Conservation (phyloP, 2,113 vertebrate genomes). For the Anoplopoma fimbria region DNA sequence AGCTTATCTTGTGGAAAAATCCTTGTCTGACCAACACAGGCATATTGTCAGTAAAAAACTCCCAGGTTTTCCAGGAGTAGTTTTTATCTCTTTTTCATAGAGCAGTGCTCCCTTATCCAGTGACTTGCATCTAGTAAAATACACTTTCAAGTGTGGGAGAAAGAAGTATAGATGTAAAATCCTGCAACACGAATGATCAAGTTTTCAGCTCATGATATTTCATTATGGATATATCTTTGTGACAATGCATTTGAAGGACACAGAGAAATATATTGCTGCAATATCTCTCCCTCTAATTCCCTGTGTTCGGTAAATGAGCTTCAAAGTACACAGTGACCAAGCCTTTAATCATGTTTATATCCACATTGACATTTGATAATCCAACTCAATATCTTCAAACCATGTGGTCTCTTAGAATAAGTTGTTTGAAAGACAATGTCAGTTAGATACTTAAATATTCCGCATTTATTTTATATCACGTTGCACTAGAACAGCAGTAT, state of each 20-base stretch:
- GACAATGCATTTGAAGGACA: background rate
- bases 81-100: conserved; percentile 46
- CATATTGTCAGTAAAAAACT: conserved; percentile 70
- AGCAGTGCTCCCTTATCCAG: conserved; percentile 6
- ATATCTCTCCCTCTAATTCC: background rate
- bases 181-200: background rate
- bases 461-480: background rate
- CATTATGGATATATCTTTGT: background rate
- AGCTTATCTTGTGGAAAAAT: conserved; percentile 74
- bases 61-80: conserved; percentile 36
- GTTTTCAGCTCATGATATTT: background rate
- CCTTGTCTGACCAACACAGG: conserved; percentile 51
- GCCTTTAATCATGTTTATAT: conserved; percentile 76
- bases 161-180: background rate
- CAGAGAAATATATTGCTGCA: background rate
- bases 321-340: conserved; percentile 67
- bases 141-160: background rate
- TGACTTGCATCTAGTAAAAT: conserved; percentile 25
- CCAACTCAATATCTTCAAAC: conserved; percentile 52
- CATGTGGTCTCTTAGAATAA: conserved; percentile 34
- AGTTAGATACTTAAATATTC: conserved; percentile 17
- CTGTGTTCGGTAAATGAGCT: conserved; percentile 35
- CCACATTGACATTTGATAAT: conserved; percentile 72
- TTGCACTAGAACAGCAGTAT: background rate
- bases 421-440: conserved; percentile 4